Percentiles rank a stretch among this genome's conserved stretches.
Evolutionary conservation across 2,113 vertebrate species (phyloP).

Genomic region (Oxygymnocypris stewartii): DNA sequence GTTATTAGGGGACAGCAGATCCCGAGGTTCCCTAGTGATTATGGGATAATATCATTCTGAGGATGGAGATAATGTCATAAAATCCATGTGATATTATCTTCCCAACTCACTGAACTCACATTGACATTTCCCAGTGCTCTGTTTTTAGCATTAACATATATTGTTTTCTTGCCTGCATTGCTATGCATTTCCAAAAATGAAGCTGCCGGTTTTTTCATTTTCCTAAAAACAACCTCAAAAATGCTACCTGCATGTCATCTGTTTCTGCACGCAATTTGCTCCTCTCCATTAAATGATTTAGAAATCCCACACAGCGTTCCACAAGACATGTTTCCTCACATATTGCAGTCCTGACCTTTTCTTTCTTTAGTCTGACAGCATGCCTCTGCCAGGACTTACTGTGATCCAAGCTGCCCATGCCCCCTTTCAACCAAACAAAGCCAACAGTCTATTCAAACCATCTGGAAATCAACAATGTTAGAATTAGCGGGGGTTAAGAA

Average conservation of each 20-base stretch:
- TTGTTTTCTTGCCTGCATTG: not conserved
- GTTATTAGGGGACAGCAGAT: slow-evolving; percentile 45
- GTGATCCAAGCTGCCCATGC: slow-evolving; percentile 71
- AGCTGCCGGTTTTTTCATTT: not conserved
- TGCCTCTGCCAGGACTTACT: slow-evolving; percentile 63
- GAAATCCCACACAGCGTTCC: slow-evolving; percentile 47
- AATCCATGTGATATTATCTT: slow-evolving; percentile 8
- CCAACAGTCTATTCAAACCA: slow-evolving; percentile 54
- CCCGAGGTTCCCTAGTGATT: slow-evolving; percentile 28
- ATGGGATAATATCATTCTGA: slow-evolving; percentile 28
- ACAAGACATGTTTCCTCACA: slow-evolving; percentile 60
- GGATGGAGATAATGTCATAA: slow-evolving; percentile 9
- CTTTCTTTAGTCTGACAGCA: slow-evolving; percentile 64
- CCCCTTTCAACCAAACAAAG: slow-evolving; percentile 45
- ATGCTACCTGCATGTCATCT: slow-evolving; percentile 15
- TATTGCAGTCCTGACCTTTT: slow-evolving; percentile 72
- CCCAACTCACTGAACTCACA: not conserved
- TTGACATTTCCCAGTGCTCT: not conserved
- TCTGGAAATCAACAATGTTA: slow-evolving; percentile 33
- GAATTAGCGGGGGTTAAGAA: slow-evolving; percentile 24
- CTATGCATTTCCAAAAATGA: not conserved
- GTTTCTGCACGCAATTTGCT: not conserved
- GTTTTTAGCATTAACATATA: not conserved
- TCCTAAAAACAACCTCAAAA: not conserved
- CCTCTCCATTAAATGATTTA: slow-evolving; percentile 14